A percentile compares a stretch with the other conserved stretches of the same genome.
Evolutionary conservation across 2,797 vertebrate genomes (phyloP).

Genomic region (Cynodonichthys magdalenae): DNA sequence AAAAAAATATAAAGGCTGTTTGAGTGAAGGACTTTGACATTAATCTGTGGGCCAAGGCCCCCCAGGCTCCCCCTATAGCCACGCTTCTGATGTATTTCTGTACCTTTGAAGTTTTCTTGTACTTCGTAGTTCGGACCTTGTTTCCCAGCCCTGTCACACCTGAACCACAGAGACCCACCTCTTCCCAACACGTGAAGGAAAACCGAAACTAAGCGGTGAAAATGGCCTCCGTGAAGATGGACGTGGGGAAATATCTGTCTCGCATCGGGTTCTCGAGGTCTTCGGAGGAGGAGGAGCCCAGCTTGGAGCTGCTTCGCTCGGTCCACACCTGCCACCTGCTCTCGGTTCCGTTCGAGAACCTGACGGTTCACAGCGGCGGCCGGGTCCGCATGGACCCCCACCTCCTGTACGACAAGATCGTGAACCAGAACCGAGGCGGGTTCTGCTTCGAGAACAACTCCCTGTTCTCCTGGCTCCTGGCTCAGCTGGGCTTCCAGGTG

Average conservation of each 20-base stretch:
- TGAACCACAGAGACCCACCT: too few species aligned
- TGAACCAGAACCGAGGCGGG: conserved; percentile 71
- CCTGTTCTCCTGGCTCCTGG: conserved; percentile 82
- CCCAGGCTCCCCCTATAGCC: too few species aligned
- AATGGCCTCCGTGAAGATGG: conserved; percentile 53
- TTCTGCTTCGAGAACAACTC: conserved; percentile 84
- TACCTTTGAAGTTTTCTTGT: too few species aligned
- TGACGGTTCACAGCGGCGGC: conserved; percentile 79
- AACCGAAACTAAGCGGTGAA: too few species aligned
- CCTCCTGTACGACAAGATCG: conserved; percentile 80
- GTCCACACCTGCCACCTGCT: conserved; percentile 75
- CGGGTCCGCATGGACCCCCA: conserved; percentile 55
- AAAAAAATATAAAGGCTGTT: too few species aligned
- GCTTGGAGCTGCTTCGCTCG: conserved; percentile 58
- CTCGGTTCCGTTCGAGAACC: conserved; percentile 81
- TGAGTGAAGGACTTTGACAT: too few species aligned
- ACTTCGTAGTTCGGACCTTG: too few species aligned
- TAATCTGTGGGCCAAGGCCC: too few species aligned
- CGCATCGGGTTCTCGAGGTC: conserved; percentile 66
- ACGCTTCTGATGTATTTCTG: too few species aligned
- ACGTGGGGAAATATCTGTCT: conserved; percentile 66
- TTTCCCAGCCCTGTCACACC: too few species aligned
- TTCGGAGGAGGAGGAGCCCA: conserved; percentile 27
- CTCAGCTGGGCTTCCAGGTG: conserved; percentile 72
- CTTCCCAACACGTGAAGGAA: too few species aligned